phyloP scores from a whole-genome alignment of 1,140 invertebrate species.

The Ceratoteleas bidentatus region DNA sequence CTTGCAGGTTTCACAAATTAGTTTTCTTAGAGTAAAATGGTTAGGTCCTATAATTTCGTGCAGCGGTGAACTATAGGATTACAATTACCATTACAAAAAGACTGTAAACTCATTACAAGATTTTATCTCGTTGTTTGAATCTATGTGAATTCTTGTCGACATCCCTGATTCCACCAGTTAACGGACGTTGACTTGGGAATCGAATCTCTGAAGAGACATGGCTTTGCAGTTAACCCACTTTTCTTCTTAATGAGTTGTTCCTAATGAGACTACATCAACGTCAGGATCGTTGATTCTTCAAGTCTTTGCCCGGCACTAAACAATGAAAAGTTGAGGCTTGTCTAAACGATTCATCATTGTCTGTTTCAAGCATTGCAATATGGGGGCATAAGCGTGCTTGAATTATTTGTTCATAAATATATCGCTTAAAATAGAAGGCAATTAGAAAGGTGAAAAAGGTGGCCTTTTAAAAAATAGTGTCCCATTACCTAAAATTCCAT shows the following conservation, averaged over 20 bases:
- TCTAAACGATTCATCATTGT: constrained; percentile 44
- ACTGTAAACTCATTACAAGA: constrained; percentile 16
- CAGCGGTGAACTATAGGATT: neutral
- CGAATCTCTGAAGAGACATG: constrained; percentile 55
- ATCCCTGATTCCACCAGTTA: constrained; percentile 38
- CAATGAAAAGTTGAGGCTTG: constrained; percentile 42
- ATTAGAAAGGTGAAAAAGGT: too few relatives aligned
- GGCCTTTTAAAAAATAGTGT: too few relatives aligned
- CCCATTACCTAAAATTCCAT: too few relatives aligned
- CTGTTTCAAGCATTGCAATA: constrained; percentile 9
- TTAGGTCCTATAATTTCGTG: too few relatives aligned
- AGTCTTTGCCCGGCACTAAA: constrained; percentile 45
- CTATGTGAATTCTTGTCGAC: constrained; percentile 35
- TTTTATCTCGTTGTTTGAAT: constrained; percentile 33
- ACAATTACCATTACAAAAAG: constrained; percentile 2
- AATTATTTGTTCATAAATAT: constrained; percentile 33
- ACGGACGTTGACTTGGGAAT: constrained; percentile 48
- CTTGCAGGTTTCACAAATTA: too few relatives aligned
- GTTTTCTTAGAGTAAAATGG: too few relatives aligned
- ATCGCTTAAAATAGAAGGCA: too few relatives aligned
- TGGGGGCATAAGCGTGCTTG: neutral
- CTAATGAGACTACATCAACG: constrained; percentile 64
- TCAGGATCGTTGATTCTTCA: constrained; percentile 50
- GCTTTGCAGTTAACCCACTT: constrained; percentile 64
- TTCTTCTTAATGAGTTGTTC: constrained; percentile 60